These are phyloP conservation scores for Calliopsis andreniformis DNA, from an alignment of 1,140 invertebrate genomes.

Conservation along the genomic window DNA sequence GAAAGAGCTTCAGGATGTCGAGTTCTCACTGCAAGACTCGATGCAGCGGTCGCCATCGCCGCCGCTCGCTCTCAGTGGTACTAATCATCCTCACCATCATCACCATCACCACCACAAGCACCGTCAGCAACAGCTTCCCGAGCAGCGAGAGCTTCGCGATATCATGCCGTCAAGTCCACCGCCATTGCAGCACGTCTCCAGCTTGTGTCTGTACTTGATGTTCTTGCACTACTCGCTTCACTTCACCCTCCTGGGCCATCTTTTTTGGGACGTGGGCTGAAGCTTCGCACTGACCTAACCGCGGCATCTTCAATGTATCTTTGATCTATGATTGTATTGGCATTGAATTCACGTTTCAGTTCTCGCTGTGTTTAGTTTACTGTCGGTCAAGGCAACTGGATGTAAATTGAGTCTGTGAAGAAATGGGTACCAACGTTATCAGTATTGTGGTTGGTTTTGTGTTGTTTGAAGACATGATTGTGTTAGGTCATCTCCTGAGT, in stretches of 20 bases:
- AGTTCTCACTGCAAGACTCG: slow-evolving; percentile 87
- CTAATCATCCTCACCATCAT: slow-evolving; percentile 62
- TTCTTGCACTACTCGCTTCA: slow-evolving; percentile 53
- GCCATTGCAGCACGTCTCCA: slow-evolving; percentile 79
- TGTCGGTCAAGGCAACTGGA: background rate
- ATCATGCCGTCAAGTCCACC: slow-evolving; percentile 75
- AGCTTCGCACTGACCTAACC: too few species aligned
- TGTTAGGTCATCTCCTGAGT: background rate
- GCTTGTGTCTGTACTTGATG: slow-evolving; percentile 79
- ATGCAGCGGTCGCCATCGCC: slow-evolving; percentile 83
- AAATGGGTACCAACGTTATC: background rate
- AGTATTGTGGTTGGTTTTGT: background rate
- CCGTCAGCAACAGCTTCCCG: slow-evolving; percentile 64
- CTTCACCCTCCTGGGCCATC: background rate
- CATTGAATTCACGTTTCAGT: background rate
- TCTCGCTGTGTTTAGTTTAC: background rate
- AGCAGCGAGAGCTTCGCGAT: slow-evolving; percentile 76
- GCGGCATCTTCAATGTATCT: background rate
- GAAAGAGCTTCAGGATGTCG: slow-evolving; percentile 95
- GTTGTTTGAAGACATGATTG: background rate
- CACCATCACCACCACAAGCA: slow-evolving; percentile 50
- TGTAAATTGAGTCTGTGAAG: background rate
- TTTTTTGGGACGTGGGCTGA: background rate
- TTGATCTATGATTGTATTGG: background rate
- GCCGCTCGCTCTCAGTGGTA: slow-evolving; percentile 78